These are phyloP conservation scores for Dendrocincla fuliginosa DNA, from an alignment of 2,797 vertebrate species.

Conservation along the genomic window DNA sequence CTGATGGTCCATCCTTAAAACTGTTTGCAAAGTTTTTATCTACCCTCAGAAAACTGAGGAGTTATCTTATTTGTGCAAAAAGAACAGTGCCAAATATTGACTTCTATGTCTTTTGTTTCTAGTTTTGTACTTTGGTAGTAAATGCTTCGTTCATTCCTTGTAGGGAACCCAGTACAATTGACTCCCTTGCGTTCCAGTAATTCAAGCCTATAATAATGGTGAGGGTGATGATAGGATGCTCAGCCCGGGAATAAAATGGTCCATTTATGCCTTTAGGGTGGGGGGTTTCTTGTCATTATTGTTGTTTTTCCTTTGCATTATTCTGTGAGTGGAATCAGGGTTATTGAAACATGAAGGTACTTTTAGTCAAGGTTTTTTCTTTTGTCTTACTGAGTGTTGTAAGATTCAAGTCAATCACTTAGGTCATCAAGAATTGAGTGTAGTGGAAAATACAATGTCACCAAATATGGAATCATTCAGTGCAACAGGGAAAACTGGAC, in stretches of 20 bases:
- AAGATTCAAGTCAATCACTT: not conserved
- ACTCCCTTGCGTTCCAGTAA: not conserved
- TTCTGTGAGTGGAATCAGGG: not conserved
- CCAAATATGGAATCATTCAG: not conserved
- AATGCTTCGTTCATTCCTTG: rapidly evolving
- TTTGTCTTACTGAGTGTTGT: not conserved
- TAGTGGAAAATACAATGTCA: not conserved
- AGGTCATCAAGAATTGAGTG: not conserved
- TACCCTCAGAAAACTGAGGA: not conserved
- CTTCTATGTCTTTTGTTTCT: not conserved
- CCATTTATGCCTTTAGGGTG: not conserved
- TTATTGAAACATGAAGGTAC: not conserved
- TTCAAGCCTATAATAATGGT: not conserved
- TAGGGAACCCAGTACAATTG: not conserved
- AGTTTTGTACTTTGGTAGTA: not conserved
- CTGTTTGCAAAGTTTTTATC: not conserved
- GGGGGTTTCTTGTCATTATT: not conserved
- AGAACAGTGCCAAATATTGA: not conserved
- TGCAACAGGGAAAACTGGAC: not conserved
- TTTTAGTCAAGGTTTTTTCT: not conserved
- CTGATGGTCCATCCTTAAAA: not conserved
- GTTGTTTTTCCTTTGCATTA: not conserved
- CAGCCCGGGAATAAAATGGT: not conserved
- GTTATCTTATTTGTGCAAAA: not conserved
- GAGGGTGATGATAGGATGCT: not conserved